Evolutionary conservation across 2,113 vertebrate species (phyloP), one percentile per base, ranked within the genome.

Genomic region (Tenebrosternarchus preto): DNA sequence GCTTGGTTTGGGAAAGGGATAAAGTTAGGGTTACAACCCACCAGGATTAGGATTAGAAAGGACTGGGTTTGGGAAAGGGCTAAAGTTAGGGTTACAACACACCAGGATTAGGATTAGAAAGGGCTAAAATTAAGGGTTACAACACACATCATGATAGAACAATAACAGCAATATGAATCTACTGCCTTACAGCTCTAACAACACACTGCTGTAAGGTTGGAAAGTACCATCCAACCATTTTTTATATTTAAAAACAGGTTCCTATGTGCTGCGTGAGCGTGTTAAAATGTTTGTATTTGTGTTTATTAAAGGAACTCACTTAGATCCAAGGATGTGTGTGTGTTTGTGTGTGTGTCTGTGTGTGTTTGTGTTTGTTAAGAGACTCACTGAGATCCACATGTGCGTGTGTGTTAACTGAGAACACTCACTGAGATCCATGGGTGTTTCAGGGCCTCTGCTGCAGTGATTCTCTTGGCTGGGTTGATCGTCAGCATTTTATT

Each of bases 401-500:
- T 59, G 19, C n/a, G n/a, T n/a, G 56, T 20, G 4, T 36, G 33
- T 17, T 19, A 6, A 24, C n/a, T n/a, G n/a, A 7, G 33, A 33
- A 31, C 19, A 39, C 83, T 82, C 72, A 84, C 83, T 59, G 77
- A 82, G 29, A 85, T 78, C 70, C 82, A 84, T 1, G 77, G 78
- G 73, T 83, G 78, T 19, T 82, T 82, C 33, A 86, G 73, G 3
- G 59, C 80, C 46, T 84, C 83, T 0, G 80, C 76, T 0, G 83
- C 83, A 17, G 76, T 84, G 76, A 84, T 84, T 12, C 83, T 75
- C 46, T 84, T 84, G 1, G 83, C 57, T 16, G 83, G 83, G 72
- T 84, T 84, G 56, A 84, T 84, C 39, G 83, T 84, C 29, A 84
- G 71, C 83, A 84, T 84, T 39, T 84, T 84, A 64, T 84, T 84